Evolutionary conservation across 2,888 invertebrate genomes (phyloP).

Genomic region (Acleris sparsana): DNA sequence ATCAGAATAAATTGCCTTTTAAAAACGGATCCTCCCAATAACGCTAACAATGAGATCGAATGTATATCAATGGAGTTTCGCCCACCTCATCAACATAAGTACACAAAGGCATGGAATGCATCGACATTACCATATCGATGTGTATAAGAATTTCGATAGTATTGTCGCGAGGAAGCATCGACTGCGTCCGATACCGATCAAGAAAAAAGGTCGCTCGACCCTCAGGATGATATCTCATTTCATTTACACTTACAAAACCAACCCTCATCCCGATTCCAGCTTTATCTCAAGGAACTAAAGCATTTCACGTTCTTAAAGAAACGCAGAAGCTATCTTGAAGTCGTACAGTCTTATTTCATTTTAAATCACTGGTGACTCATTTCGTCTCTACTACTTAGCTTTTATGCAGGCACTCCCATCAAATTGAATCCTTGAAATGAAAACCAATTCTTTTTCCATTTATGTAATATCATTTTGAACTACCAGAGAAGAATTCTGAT

Average conservation of each 20-base stretch:
- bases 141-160: constrained; percentile 53
- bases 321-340: constrained; percentile 44
- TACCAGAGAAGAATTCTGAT: constrained; percentile 34
- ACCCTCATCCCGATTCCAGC: constrained; percentile 46
- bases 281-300: constrained; percentile 44
- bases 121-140: constrained; percentile 75
- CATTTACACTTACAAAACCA: constrained; percentile 37
- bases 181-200: constrained; percentile 71
- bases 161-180: constrained; percentile 73
- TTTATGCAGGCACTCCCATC: constrained; percentile 58
- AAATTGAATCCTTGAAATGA: constrained; percentile 50
- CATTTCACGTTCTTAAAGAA: constrained; percentile 24
- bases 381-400: constrained; percentile 57
- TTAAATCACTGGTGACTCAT: constrained; percentile 75
- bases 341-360: constrained; percentile 62
- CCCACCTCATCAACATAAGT: constrained; percentile 81
- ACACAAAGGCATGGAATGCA: constrained; percentile 75
- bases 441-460: constrained; percentile 38
- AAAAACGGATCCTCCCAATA: constrained; percentile 70
- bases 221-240: constrained; percentile 52
- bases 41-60: constrained; percentile 76
- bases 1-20: constrained; percentile 76
- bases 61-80: constrained; percentile 79
- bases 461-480: constrained; percentile 27
- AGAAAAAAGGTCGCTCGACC: constrained; percentile 71